These are phyloP conservation scores for Pseudonaja textilis DNA, from an alignment of 2,113 vertebrate genomes.

Conservation along the genomic window DNA sequence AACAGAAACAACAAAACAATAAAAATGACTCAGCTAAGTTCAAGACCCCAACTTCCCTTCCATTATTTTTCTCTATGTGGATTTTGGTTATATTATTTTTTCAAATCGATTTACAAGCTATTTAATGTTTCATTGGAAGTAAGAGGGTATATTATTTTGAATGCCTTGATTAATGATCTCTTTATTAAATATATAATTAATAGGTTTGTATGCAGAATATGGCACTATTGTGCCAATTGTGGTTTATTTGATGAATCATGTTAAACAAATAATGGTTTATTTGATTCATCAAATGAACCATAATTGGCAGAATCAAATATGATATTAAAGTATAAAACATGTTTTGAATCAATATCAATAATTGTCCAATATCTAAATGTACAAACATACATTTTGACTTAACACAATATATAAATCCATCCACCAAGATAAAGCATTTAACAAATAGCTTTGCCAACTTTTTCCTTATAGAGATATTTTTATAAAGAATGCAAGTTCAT, in stretches of 20 bases:
- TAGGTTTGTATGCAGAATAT: not conserved
- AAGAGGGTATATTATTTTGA: not conserved
- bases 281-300: not conserved
- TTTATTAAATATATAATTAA: rapidly evolving
- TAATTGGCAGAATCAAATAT: not conserved
- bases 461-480: not conserved
- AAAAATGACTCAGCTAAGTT: not conserved
- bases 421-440: not conserved
- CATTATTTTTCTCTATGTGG: not conserved
- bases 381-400: not conserved
- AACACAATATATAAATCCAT: not conserved
- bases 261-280: not conserved
- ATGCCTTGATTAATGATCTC: not conserved
- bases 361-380: not conserved
- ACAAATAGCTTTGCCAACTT: not conserved
- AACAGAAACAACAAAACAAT: not conserved
- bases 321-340: not conserved
- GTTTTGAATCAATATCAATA: not conserved
- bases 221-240: not conserved
- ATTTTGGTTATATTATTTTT: not conserved
- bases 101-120: not conserved
- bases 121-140: not conserved
- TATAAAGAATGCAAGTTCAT: not conserved
- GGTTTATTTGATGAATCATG: not conserved
- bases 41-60: not conserved